Percentiles rank a stretch among this genome's conserved stretches.
phyloP scores from a whole-genome alignment of 2,113 vertebrate species.

The Antennarius striatus region DNA sequence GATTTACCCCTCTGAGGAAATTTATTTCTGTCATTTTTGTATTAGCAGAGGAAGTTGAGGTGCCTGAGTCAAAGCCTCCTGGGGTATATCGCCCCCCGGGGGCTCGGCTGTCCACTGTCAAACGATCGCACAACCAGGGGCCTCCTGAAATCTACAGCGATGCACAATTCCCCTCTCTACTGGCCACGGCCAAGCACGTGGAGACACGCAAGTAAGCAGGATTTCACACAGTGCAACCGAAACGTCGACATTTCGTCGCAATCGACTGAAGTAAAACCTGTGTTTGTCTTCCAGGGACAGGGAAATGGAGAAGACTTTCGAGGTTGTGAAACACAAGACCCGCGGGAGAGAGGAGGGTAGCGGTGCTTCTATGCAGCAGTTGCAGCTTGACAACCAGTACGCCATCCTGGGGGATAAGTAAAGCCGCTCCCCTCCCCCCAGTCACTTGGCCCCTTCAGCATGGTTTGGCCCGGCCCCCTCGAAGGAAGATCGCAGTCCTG shows the following conservation, averaged over 20 bases:
- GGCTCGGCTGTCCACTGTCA: constrained; percentile 83
- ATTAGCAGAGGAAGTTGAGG: constrained; percentile 77
- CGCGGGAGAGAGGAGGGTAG: constrained; percentile 90
- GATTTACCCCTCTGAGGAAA: too few relatives aligned
- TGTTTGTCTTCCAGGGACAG: constrained; percentile 85
- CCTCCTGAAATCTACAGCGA: constrained; percentile 96
- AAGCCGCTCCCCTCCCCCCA: constrained; percentile 69
- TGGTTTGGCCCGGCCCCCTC: constrained; percentile 60
- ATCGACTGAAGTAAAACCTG: background rate
- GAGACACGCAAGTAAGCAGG: constrained; percentile 92
- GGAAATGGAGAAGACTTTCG: constrained; percentile 99
- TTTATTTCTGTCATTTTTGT: constrained; percentile 11
- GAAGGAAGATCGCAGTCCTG: constrained; percentile 63
- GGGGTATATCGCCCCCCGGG: constrained; percentile 97
- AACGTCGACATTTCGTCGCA: background rate
- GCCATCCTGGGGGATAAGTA: constrained; percentile 96
- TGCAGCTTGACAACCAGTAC: constrained; percentile 98
- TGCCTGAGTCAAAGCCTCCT: constrained; percentile 83
- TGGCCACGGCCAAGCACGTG: constrained; percentile 92
- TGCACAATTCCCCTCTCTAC: constrained; percentile 93
- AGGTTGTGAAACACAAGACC: constrained; percentile 97
- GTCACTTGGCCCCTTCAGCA: constrained; percentile 65
- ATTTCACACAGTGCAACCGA: background rate
- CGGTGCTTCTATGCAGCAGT: constrained; percentile 86
- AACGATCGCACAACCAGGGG: constrained; percentile 82